These are phyloP conservation scores for Erpobdella octoculata DNA, from an alignment of 2,888 invertebrate genomes.

Conservation along the genomic window DNA sequence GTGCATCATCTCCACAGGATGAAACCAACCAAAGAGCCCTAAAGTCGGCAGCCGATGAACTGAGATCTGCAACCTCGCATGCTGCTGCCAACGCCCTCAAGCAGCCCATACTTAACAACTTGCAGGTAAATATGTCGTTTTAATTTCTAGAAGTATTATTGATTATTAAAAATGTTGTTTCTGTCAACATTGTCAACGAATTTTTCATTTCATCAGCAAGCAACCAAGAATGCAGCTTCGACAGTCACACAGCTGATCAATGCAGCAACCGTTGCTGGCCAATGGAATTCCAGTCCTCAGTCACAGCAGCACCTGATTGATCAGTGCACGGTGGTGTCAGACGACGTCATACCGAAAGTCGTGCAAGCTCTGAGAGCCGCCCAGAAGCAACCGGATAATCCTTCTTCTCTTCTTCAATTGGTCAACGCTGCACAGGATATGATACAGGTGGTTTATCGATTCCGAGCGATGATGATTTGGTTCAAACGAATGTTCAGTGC, in stretches of 20 bases:
- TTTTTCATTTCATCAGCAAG: conserved; percentile 11
- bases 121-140: conserved; percentile 21
- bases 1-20: conserved; percentile 76
- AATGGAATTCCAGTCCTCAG: conserved; percentile 58
- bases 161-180: background rate
- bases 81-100: conserved; percentile 58
- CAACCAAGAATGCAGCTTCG: conserved; percentile 73
- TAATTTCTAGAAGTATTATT: background rate
- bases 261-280: conserved; percentile 76
- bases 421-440: conserved; percentile 77
- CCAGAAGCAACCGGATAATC: conserved; percentile 63
- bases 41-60: conserved; percentile 79
- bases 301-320: conserved; percentile 67
- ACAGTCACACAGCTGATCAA: conserved; percentile 84
- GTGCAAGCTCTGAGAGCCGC: conserved; percentile 68
- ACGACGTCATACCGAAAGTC: conserved; percentile 72
- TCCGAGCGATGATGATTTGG: background rate
- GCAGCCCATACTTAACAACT: conserved; percentile 9
- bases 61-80: conserved; percentile 76
- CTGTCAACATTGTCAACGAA: background rate
- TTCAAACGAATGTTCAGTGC: too few relatives aligned
- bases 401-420: conserved; percentile 69
- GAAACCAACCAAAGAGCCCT: conserved; percentile 73
- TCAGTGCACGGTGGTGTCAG: conserved; percentile 66
- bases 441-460: conserved; percentile 63